A percentile compares a stretch with the other conserved stretches of the same genome.
phyloP scores from a whole-genome alignment of 2,888 invertebrate genomes.

The Epicampocera succincta region DNA sequence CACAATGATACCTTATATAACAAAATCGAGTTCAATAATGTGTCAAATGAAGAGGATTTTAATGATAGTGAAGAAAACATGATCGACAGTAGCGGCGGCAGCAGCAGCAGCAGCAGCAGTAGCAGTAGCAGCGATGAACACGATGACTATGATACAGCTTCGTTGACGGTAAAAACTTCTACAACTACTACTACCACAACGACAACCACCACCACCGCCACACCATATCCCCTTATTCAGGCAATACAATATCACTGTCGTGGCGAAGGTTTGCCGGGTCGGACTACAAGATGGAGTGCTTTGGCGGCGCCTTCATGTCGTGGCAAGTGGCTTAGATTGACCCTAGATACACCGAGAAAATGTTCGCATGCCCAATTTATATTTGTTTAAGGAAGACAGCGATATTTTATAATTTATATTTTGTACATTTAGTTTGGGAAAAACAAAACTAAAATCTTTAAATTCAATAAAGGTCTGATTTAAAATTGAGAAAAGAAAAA shows the following conservation, averaged over 20 bases:
- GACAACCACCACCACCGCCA: constrained; percentile 71
- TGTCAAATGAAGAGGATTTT: constrained; percentile 71
- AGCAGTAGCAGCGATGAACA: constrained; percentile 70
- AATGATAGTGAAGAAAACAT: constrained; percentile 72
- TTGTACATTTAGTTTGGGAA: constrained; percentile 31
- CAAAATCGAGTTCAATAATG: constrained; percentile 71
- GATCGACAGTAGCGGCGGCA: constrained; percentile 59
- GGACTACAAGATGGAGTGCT: constrained; percentile 91
- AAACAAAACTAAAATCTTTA: not conserved
- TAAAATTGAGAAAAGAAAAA: not conserved
- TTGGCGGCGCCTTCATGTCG: constrained; percentile 93
- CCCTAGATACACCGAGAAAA: constrained; percentile 81
- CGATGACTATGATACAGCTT: constrained; percentile 73
- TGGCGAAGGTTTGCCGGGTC: constrained; percentile 90
- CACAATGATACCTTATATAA: constrained; percentile 70
- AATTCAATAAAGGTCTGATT: constrained; percentile 1
- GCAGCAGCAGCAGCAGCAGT: constrained; percentile 52
- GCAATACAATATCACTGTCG: constrained; percentile 84
- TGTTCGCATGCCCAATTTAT: constrained; percentile 81
- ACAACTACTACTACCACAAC: constrained; percentile 73
- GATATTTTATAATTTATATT: not conserved
- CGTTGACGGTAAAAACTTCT: constrained; percentile 62
- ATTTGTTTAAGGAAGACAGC: constrained; percentile 77
- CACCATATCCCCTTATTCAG: constrained; percentile 71
- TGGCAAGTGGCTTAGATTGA: constrained; percentile 91